Conservation (phyloP, 2,113 vertebrate genomes). For the Nannospalax galili region DNA sequence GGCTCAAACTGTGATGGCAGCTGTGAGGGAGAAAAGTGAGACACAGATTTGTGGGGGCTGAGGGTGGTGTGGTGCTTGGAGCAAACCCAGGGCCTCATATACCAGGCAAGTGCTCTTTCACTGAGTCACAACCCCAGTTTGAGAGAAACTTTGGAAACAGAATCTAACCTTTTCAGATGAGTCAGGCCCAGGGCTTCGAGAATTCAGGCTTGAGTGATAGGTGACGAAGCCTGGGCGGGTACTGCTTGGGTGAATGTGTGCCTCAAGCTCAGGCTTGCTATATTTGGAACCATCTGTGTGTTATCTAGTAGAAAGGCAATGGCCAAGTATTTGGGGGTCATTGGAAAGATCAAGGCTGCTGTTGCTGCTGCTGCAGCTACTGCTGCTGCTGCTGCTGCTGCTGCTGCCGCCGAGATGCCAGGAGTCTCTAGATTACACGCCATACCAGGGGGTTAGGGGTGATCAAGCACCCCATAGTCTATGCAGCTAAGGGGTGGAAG, state of each 20-base stretch:
- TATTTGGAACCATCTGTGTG: not conserved
- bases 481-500: accelerated
- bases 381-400: no score
- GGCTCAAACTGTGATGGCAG: not conserved
- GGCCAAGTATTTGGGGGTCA: not conserved
- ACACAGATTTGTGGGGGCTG: not conserved
- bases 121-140: not conserved
- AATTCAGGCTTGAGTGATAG: not conserved
- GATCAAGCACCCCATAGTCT: not conserved
- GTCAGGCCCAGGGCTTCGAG: not conserved
- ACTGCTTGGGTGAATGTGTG: no score
- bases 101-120: not conserved
- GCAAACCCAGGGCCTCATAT: not conserved
- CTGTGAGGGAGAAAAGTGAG: not conserved
- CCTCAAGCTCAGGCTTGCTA: not conserved
- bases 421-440: not conserved
- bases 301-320: not conserved
- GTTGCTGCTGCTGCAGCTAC: no score
- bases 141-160: not conserved
- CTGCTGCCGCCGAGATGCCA: no score
- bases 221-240: not conserved
- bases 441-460: not conserved
- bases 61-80: not conserved
- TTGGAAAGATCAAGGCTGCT: not conserved
- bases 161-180: not conserved